Evolutionary conservation across 2,888 invertebrate species (phyloP).

Genomic region (Drosophila siamana): DNA sequence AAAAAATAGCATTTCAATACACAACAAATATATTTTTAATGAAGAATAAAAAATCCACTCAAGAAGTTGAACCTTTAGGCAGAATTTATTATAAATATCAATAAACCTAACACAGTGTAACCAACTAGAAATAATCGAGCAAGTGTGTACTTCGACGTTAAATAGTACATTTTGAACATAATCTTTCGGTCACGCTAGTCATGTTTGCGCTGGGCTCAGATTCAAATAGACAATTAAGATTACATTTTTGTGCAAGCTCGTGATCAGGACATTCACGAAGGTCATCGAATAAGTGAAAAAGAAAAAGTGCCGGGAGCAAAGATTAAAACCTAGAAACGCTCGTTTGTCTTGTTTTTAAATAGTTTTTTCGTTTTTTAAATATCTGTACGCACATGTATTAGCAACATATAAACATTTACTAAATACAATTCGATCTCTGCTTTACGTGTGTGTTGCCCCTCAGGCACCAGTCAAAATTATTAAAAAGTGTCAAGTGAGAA

Average conservation of each 20-base stretch:
- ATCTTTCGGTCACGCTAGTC: neutral
- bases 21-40: too few relatives aligned
- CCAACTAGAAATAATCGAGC: neutral
- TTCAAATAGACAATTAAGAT: conserved; percentile 19
- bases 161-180: neutral
- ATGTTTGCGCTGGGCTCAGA: conserved; percentile 1
- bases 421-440: conserved; percentile 34
- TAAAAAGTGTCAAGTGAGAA: conserved; percentile 20
- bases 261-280: conserved; percentile 1
- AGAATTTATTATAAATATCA: too few relatives aligned
- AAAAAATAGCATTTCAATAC: too few relatives aligned
- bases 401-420: conserved; percentile 7
- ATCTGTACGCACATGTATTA: conserved; percentile 40
- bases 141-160: neutral
- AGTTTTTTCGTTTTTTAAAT: conserved; percentile 60
- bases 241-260: conserved; percentile 17
- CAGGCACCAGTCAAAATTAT: conserved; percentile 14
- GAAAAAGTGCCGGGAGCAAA: conserved; percentile 15
- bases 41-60: neutral
- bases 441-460: conserved; percentile 42
- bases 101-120: neutral
- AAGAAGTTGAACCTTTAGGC: neutral
- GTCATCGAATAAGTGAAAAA: conserved; percentile 3
- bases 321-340: conserved; percentile 20
- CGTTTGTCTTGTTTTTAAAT: conserved; percentile 56